Percentiles rank a stretch among this genome's conserved stretches.
Conservation (phyloP, 2,797 vertebrate species). For the Pampus argenteus region DNA sequence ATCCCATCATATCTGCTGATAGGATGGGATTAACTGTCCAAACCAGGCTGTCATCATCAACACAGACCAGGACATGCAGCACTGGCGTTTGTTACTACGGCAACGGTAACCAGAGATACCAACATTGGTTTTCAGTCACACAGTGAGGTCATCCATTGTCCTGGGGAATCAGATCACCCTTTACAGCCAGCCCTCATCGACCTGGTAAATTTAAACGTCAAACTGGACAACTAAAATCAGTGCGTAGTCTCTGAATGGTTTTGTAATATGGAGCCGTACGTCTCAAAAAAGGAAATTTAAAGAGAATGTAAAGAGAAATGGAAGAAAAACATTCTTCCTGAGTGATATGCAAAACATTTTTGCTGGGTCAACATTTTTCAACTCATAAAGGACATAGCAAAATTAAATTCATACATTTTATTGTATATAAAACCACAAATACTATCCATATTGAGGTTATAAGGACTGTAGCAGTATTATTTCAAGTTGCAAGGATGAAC, state of each 20-base stretch:
- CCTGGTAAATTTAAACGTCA: conserved; percentile 29
- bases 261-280: not conserved
- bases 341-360: not conserved
- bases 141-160: conserved; percentile 70
- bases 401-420: too few species aligned
- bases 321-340: not conserved
- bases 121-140: conserved; percentile 61
- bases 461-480: not conserved
- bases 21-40: conserved; percentile 65
- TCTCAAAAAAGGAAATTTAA: not conserved
- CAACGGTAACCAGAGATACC: conserved; percentile 77
- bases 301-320: not conserved
- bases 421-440: not conserved
- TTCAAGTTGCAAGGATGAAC: not conserved
- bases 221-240: conserved; percentile 18
- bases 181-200: conserved; percentile 40
- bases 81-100: conserved; percentile 71
- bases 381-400: too few species aligned
- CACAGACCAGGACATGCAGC: conserved; percentile 60
- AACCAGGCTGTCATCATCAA: conserved; percentile 61
- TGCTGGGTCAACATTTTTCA: not conserved
- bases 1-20: too few species aligned
- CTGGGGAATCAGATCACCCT: conserved; percentile 66
- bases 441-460: not conserved
- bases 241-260: not conserved